Base-by-base conservation (phyloP, 1,140 invertebrate species). In the Zelostemma sp. region DNA sequence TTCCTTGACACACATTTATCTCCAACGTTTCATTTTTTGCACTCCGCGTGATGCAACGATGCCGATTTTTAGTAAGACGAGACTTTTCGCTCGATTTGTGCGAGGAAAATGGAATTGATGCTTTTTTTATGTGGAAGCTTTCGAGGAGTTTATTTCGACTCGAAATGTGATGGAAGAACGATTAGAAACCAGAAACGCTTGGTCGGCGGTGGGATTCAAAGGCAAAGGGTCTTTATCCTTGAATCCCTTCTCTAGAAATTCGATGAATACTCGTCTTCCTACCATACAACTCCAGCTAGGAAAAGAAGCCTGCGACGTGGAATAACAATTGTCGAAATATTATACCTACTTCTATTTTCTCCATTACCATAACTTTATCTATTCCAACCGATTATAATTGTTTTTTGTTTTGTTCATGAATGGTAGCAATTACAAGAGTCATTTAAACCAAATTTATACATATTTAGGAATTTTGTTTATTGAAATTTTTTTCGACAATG, bases 191-290 rank as follows among this genome's bases (percentile, higher is more conserved):
- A 55, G 1, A 14, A 11, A 11, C 1, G n/a, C 9, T 2, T 15
- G 19, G n/a, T 43, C 18, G 9, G 11, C n/a, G 2, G 15, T 35
- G 38, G 53, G n/a, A n/a, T n/a, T n/a, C n/a, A n/a, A n/a, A n/a
- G 55, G 50, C n/a, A 40, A 33, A 47, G 47, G 15, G 40, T 14
- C 31, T 12, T 48, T 57, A 62, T 71, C 68, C 68, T 71, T 66
- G 68, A 25, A 71, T 71, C 68, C 68, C 58, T 71, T 71, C 68
- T 66, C 57, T 71, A 48, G 45, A 59, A 64, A 69, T 57, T 14
- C 41, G 57, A 48, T 14, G 21, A 46, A 45, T 46, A 25, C 28
- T 1, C 25, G 25, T n/a, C 33, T 47, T 35, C 21, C 19, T 12
- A 18, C 48, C 18, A n/a, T n/a, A n/a, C n/a, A n/a, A n/a, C 9